These are phyloP conservation scores for Yponomeuta cagnagella DNA, from an alignment of 2,888 invertebrate genomes.

Conservation along the genomic window DNA sequence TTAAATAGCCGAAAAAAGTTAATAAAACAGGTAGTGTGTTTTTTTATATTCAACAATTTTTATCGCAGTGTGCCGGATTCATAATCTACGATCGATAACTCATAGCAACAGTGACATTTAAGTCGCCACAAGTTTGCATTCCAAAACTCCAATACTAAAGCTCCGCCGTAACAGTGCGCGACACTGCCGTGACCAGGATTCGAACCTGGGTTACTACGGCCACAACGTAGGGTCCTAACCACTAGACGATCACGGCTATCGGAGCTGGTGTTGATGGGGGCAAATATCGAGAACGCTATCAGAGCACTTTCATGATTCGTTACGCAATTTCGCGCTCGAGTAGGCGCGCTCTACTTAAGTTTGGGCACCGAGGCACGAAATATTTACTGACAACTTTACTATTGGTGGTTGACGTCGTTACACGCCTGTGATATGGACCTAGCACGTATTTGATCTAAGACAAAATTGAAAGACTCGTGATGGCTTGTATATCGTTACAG, in stretches of 20 bases:
- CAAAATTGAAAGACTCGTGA: too few species aligned
- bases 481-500: too few species aligned
- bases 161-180: slow-evolving; percentile 21
- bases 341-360: background rate
- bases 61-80: too few species aligned
- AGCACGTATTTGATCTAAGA: too few species aligned
- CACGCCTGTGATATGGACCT: background rate
- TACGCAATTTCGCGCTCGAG: background rate
- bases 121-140: too few species aligned
- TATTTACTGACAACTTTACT: background rate
- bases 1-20: too few species aligned
- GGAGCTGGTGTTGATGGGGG: too few species aligned
- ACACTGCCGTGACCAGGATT: slow-evolving; percentile 75
- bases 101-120: too few species aligned
- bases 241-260: slow-evolving; percentile 82
- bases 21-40: too few species aligned
- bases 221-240: slow-evolving; percentile 80
- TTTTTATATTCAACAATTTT: too few species aligned
- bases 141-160: slow-evolving; percentile 9
- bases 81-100: too few species aligned
- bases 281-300: background rate
- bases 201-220: slow-evolving; percentile 78
- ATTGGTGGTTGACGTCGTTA: background rate
- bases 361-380: background rate
- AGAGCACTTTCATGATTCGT: slow-evolving; percentile 7